Percentiles rank a stretch among this genome's conserved stretches.
Conservation (phyloP, 2,888 invertebrate genomes). For the Drosophila pseudotalamancana region DNA sequence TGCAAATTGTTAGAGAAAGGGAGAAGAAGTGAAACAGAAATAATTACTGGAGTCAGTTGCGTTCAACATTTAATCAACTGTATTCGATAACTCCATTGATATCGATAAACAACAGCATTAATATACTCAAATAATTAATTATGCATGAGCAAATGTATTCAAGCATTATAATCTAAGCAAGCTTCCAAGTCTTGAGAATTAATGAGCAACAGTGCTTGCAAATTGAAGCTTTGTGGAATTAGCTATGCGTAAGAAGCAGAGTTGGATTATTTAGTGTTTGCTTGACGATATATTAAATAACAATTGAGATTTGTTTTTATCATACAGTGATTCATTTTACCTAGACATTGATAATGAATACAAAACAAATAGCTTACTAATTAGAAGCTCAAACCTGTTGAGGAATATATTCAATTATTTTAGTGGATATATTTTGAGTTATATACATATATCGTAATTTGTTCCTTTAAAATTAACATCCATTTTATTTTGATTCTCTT, state of each 20-base stretch:
- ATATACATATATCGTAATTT: too few relatives aligned
- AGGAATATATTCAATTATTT: too few relatives aligned
- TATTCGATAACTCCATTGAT: too few relatives aligned
- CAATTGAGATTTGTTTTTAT: too few relatives aligned
- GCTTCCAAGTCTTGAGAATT: background rate
- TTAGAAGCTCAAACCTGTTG: too few relatives aligned
- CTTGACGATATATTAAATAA: too few relatives aligned
- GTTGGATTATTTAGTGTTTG: too few relatives aligned
- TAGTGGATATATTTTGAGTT: too few relatives aligned
- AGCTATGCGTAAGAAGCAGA: too few relatives aligned
- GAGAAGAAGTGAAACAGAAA: conserved; percentile 1
- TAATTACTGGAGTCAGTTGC: background rate
- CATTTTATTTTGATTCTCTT: background rate
- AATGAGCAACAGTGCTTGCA: background rate
- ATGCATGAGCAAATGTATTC: background rate
- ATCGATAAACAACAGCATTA: background rate
- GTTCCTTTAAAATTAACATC: background rate
- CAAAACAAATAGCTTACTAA: too few relatives aligned
- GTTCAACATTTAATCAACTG: background rate
- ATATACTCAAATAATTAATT: conserved; percentile 1
- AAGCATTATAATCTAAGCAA: background rate
- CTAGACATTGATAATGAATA: too few relatives aligned
- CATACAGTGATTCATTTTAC: too few relatives aligned
- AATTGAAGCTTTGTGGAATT: background rate
- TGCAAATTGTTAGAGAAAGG: conserved; percentile 4